These are phyloP conservation scores for Coregonus ussuriensis DNA, from an alignment of 2,797 vertebrate genomes.

Conservation along the genomic window DNA sequence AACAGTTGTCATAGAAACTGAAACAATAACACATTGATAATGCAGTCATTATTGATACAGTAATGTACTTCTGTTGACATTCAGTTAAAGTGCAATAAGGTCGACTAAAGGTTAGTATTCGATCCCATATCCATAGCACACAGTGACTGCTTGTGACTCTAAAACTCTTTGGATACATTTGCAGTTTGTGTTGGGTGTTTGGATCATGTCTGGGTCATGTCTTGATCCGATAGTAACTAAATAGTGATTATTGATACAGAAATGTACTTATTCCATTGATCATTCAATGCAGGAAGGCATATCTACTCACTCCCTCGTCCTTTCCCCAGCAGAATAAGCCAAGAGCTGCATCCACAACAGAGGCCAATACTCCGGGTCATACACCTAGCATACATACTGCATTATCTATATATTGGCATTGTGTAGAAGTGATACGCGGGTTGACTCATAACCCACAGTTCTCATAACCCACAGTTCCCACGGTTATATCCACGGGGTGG, in stretches of 20 bases:
- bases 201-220: too few relatives aligned
- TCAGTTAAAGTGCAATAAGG: too few relatives aligned
- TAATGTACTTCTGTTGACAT: not conserved
- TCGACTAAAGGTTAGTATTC: too few relatives aligned
- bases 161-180: not conserved
- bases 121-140: too few relatives aligned
- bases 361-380: not conserved
- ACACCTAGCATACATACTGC: not conserved
- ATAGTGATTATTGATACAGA: not conserved
- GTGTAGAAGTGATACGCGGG: not conserved
- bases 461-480: too few relatives aligned
- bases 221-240: not conserved
- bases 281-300: not conserved
- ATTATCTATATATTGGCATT: not conserved
- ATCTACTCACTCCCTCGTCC: not conserved
- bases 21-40: not conserved
- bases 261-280: not conserved
- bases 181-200: not conserved
- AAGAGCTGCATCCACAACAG: not conserved
- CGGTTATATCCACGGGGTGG: too few relatives aligned
- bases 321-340: not conserved
- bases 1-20: too few relatives aligned
- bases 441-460: too few relatives aligned
- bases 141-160: not conserved
- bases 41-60: not conserved